A percentile compares a stretch with the other conserved stretches of the same genome.
Conservation (phyloP, 2,888 invertebrate genomes). For the Leucoma salicis region DNA sequence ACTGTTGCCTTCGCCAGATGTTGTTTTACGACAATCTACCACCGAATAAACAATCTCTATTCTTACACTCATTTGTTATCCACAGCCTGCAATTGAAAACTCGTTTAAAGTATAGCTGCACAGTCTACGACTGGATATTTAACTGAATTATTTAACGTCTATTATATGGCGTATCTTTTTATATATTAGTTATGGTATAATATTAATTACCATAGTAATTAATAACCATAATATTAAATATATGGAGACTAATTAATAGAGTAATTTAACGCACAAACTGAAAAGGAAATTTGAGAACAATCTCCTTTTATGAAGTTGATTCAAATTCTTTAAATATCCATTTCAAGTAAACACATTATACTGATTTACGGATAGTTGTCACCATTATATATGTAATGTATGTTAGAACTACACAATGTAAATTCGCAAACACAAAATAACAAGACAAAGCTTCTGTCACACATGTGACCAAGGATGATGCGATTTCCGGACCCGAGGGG, state of each 20-base stretch:
- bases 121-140: background rate
- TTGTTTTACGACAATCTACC: constrained; percentile 73
- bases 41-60: constrained; percentile 61
- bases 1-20: constrained; percentile 76
- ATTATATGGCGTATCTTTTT: too few species aligned
- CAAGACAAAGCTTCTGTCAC: constrained; percentile 44
- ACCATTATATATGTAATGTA: constrained; percentile 14
- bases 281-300: background rate
- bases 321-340: constrained; percentile 26
- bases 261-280: constrained; percentile 21
- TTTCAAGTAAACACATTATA: constrained; percentile 17
- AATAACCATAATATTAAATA: constrained; percentile 6
- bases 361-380: constrained; percentile 24
- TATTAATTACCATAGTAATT: constrained; percentile 2
- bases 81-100: constrained; percentile 11
- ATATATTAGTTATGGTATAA: too few species aligned
- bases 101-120: too few species aligned
- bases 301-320: too few species aligned
- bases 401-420: constrained; percentile 30
- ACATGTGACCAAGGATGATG: constrained; percentile 46
- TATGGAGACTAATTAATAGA: too few species aligned
- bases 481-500: constrained; percentile 51
- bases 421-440: constrained; percentile 41
- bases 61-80: constrained; percentile 42
- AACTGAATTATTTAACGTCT: too few species aligned